phyloP scores from a whole-genome alignment of 2,113 vertebrate genomes.

The Erinaceus europaeus region DNA sequence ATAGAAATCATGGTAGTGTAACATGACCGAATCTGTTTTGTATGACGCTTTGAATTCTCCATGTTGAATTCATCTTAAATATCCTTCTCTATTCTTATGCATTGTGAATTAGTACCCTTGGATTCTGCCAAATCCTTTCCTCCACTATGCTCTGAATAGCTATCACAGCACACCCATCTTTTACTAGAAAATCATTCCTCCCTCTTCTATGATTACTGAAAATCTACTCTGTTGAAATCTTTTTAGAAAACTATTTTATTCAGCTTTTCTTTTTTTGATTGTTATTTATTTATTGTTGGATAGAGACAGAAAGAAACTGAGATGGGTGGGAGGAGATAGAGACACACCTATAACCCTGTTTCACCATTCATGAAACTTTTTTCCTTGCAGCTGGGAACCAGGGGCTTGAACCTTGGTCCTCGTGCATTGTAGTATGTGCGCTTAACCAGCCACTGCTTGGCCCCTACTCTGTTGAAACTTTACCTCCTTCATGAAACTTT shows the following conservation, averaged over 20 bases:
- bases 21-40: not conserved
- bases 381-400: no score
- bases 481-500: not conserved
- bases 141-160: not conserved
- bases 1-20: conserved; percentile 10
- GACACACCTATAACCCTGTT: no score
- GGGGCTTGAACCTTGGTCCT: no score
- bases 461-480: not conserved
- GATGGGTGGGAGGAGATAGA: no score
- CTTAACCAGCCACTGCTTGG: no score
- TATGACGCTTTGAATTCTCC: not conserved
- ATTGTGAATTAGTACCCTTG: not conserved
- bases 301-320: no score
- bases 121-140: not conserved
- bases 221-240: not conserved
- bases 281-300: no score
- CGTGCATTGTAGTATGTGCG: no score
- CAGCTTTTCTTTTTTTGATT: no score
- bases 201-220: not conserved
- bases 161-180: not conserved
- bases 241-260: no score
- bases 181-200: not conserved
- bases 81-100: conserved; percentile 1
- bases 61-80: not conserved
- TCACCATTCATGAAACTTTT: no score